phyloP scores from a whole-genome alignment of 2,888 invertebrate genomes.

The Callosobruchus maculatus region DNA sequence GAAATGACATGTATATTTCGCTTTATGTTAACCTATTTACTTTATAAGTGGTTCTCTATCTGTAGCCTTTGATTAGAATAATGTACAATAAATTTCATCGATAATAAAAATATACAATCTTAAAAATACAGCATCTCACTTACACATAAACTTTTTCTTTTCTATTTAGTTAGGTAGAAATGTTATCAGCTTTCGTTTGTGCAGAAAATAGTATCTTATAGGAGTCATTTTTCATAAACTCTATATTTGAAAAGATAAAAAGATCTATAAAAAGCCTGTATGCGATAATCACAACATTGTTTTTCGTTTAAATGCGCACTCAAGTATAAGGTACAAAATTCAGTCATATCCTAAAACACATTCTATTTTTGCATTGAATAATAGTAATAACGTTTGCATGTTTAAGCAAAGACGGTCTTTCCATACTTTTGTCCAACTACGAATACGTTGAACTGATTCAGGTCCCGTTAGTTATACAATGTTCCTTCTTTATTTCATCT shows the following conservation, averaged over 20 bases:
- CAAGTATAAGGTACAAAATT: background rate
- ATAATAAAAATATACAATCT: background rate
- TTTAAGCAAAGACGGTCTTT: background rate
- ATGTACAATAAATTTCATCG: background rate
- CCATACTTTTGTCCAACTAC: conserved; percentile 3
- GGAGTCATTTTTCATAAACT: background rate
- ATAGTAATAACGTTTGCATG: background rate
- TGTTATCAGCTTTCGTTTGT: background rate
- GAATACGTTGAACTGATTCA: conserved; percentile 20
- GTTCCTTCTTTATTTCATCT: conserved; percentile 47
- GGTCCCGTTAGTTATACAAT: conserved; percentile 40
- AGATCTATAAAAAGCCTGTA: too few species aligned
- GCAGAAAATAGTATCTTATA: background rate
- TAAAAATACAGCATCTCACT: background rate
- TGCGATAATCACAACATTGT: too few species aligned
- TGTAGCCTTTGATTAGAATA: background rate
- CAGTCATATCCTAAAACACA: background rate
- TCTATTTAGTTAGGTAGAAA: too few species aligned
- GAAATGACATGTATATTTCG: too few species aligned
- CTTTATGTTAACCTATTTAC: too few species aligned
- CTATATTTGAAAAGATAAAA: too few species aligned
- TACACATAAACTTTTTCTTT: too few species aligned
- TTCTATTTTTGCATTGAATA: background rate
- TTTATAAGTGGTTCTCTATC: too few species aligned
- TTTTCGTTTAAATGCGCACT: background rate